Percentiles rank a stretch among this genome's conserved stretches.
Evolutionary conservation across 2,113 vertebrate species (phyloP).

Genomic region (Bos indicus): DNA sequence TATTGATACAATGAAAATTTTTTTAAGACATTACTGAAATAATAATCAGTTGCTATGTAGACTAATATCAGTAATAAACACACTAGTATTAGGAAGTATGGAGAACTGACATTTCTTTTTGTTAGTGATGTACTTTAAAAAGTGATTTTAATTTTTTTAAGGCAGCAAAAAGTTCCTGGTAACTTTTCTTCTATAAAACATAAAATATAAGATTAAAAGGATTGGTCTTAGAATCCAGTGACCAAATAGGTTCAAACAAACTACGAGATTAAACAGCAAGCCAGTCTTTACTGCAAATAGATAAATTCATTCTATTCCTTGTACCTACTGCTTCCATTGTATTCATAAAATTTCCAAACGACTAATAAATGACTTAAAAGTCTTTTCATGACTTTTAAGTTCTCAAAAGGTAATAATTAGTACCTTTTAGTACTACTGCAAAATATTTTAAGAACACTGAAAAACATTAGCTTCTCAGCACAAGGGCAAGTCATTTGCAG

Average conservation of each 20-base stretch:
- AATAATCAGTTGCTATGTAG: neutral
- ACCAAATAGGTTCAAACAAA: neutral
- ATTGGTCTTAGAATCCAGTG: neutral
- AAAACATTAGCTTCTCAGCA: slow-evolving; percentile 21
- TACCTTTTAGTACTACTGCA: neutral
- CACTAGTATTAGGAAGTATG: neutral
- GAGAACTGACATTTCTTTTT: neutral
- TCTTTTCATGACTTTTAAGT: neutral
- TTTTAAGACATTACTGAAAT: neutral
- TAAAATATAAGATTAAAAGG: neutral
- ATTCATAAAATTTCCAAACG: slow-evolving; percentile 4
- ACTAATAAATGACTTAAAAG: neutral
- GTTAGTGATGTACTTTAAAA: neutral
- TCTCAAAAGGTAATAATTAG: slow-evolving; percentile 26
- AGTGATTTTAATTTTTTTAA: slow-evolving; percentile 27
- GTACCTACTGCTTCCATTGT: neutral
- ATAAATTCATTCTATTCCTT: slow-evolving; percentile 28
- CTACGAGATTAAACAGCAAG: neutral
- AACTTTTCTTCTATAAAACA: slow-evolving; percentile 19
- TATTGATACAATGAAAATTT: neutral
- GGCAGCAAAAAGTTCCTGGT: neutral
- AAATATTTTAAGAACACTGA: slow-evolving; percentile 5
- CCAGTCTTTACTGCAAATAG: neutral
- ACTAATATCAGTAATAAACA: neutral
- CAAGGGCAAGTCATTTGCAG: neutral